Base-by-base conservation (phyloP, 2,888 invertebrate genomes). In the Pherbina coryleti region DNA sequence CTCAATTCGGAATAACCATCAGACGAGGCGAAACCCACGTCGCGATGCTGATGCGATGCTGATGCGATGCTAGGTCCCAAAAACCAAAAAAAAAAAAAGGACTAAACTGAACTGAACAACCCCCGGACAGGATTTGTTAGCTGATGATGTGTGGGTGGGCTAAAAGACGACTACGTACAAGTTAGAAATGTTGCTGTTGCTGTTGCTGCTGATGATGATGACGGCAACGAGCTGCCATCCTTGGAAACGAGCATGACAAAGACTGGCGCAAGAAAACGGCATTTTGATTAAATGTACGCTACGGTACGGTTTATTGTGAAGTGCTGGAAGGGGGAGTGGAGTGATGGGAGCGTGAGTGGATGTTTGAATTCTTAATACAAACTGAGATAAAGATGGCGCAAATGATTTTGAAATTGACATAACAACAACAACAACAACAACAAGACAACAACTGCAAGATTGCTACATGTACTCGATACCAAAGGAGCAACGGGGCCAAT, bases 221-320 rank as follows among this genome's bases (percentile, higher is more conserved):
- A 73, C 53, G 25, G 75, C 64, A 51, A 34, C 19, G 28, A 66
- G 49, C 11, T 49, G 49, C 22, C 28, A 49, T 22, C n/a, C 8
- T 64, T 71, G 72, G 75, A 70, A 76, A 75, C 34, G 57, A 49
- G 57, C 25, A 64, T n/a, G 53, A 71, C 22, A n/a, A 14, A 14
- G 77, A 62, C 51, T 74, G 62, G 60, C 74, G 31, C 62, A 78
- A 73, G 73, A 73, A 77, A 77, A 77, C 60, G 72, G 72, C 73
- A 73, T 73, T 77, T 73, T 77, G 77, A 77, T 77, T 66, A 77
- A 77, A 77, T 77, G 72, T 73, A 67, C 51, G 79, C 73, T 78
- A 53, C 66, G 75, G 44, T 74, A 77, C 53, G 53, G 79, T 51
- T 67, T 49, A 34, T 19, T 75, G 17, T 9, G 37, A 67, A 37